Evolutionary conservation across 1,140 invertebrate genomes (phyloP), one percentile per base, ranked within the genome.

Genomic region (Aphis gossypii): DNA sequence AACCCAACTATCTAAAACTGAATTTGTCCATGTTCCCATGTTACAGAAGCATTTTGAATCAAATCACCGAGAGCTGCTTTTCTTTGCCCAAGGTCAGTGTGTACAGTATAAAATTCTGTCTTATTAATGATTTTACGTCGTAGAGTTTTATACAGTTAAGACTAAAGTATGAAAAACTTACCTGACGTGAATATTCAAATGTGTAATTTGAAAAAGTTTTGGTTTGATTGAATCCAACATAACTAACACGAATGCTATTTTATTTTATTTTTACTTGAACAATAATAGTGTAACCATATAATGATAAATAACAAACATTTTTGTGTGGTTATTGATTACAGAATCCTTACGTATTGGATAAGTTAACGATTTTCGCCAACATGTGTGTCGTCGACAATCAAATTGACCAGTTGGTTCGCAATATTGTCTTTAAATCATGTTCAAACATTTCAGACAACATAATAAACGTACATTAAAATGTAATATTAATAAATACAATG

Each of bases 301-400:
- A n/a, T 68, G 18, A 68, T 14, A 5, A 18, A n/a, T 46, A 41
- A 86, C 4, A 48, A 2, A 38, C 2, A 38, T 46, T n/a, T 14
- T 0, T 35, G 5, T 51, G 20, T 14, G 5, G 14, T 48, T 68
- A 3, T 76, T 46, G 38, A 0, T 91, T 54, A 11, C n/a, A 92
- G 76, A 92, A 92, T 51, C 30, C 68, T 1, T 92, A 92, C 21
- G 25, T n/a, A 21, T 92, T 92, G 30, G 20, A 83, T 3, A 21
- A 21, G 7, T 54, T 92, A 21, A 48, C 18, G 11, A 23, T 83
- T 48, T 83, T 92, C 21, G 90, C 90, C 3, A 83, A 92, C 46
- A 1, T 92, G n/a, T 92, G 90, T 38, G n/a, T 92, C 41, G 68
- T 83, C 21, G 90, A 92, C 48, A 92, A 92, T 38, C 23, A 38